A percentile compares a stretch with the other conserved stretches of the same genome.
Conservation (phyloP, 2,888 invertebrate genomes). For the Drosophila lacicola region DNA sequence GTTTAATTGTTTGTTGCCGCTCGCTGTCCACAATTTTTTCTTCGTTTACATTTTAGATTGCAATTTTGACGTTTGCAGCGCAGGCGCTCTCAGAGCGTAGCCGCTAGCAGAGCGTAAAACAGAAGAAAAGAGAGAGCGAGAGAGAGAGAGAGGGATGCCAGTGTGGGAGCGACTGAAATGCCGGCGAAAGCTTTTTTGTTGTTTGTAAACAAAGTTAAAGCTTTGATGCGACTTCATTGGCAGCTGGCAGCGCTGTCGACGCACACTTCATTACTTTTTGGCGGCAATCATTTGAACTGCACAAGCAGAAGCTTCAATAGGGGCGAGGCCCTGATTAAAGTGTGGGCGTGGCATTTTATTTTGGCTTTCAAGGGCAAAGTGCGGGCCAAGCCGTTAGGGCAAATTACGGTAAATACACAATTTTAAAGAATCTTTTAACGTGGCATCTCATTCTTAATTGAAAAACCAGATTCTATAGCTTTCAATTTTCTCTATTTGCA, state of each 20-base stretch:
- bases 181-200: slow-evolving; percentile 59
- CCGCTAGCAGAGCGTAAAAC: neutral
- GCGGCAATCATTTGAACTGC: slow-evolving; percentile 44
- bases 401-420: too few species aligned
- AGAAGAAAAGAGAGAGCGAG: slow-evolving; percentile 3
- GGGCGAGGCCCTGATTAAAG: too few species aligned
- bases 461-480: too few species aligned
- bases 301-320: neutral
- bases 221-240: slow-evolving; percentile 23
- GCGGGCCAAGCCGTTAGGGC: neutral
- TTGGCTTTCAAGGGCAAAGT: neutral
- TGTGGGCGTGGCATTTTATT: slow-evolving; percentile 1
- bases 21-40: slow-evolving; percentile 54
- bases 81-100: slow-evolving; percentile 55
- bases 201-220: slow-evolving; percentile 68
- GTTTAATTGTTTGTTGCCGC: slow-evolving; percentile 18
- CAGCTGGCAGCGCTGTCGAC: slow-evolving; percentile 43
- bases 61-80: slow-evolving; percentile 75
- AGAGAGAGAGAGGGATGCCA: neutral
- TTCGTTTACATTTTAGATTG: slow-evolving; percentile 70
- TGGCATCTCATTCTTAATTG: too few species aligned
- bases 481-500: too few species aligned
- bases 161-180: slow-evolving; percentile 27
- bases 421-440: too few species aligned
- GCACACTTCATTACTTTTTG: slow-evolving; percentile 20